Base-by-base conservation (phyloP, 1,140 invertebrate genomes). In the Hestina assimilis region DNA sequence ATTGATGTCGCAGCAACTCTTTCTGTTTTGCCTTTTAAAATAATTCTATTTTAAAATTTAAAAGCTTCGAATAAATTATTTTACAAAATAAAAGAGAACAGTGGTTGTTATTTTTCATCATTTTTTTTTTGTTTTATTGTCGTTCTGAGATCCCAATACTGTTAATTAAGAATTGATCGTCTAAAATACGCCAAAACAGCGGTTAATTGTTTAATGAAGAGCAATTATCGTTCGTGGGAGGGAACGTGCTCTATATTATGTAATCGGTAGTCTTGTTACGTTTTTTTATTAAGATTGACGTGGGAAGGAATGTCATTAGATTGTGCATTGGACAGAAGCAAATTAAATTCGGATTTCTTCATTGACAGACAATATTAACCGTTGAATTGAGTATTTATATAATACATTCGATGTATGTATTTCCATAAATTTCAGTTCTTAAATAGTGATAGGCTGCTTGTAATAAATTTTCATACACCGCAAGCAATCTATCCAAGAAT, bases 211-310 rank as follows among this genome's bases (percentile, higher is more conserved):
- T 76, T 80, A 79, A 82, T 80, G 69, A 80, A 71, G 52, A 66
- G 57, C 73, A 83, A 83, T 83, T 82, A 82, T 72, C 47, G 63
- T 52, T 55, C 51, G 64, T 75, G 54, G 69, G 63, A 68, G 50
- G 62, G 29, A 56, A 57, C 58, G 38, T 42, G 58, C 63, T 52
- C 66, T 62, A 63, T 72, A 79, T 75, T 73, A 72, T 60, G 66
- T 75, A 80, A 79, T 75, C 67, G 71, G 67, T 57, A 50, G 52
- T 69, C 68, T 70, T 56, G 68, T 75, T 74, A 70, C 51, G 54
- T 73, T 79, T 74, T n/a, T 77, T 77, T 76, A 81, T 81, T 72
- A 72, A 68, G 77, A 84, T 75, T 79, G 81, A 81, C 76, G 72
- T 82, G 79, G 71, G 77, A 82, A 75, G 69, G 57, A 56, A 67